Conservation (phyloP, 2,113 vertebrate species). For the Zingel zingel region DNA sequence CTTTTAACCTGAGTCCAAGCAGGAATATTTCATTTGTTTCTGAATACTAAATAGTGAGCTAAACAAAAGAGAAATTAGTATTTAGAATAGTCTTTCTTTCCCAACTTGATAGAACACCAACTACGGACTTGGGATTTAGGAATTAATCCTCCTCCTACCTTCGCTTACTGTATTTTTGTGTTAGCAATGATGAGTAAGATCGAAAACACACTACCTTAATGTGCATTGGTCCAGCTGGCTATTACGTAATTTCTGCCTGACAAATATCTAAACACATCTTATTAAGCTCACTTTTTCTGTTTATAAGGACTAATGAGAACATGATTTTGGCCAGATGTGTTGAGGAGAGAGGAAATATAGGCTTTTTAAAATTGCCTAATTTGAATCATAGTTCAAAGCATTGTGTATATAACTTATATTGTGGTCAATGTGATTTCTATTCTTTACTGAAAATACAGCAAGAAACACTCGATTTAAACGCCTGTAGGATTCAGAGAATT, state of each 20-base stretch:
- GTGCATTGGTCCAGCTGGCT: background rate
- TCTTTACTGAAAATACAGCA: background rate
- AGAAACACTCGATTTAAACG: background rate
- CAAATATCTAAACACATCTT: background rate
- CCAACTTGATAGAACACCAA: background rate
- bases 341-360: background rate
- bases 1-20: background rate
- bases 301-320: background rate
- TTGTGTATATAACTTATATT: background rate
- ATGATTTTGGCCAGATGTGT: background rate
- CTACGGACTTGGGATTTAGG: background rate
- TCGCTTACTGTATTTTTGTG: background rate
- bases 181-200: background rate
- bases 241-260: background rate
- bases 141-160: background rate
- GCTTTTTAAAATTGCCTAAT: no score
- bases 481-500: background rate
- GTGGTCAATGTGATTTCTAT: background rate
- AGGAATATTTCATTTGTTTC: background rate
- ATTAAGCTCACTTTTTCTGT: background rate
- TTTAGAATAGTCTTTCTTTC: background rate
- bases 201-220: background rate
- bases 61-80: background rate
- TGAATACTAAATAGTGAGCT: background rate
- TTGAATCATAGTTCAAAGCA: no score